Base-by-base conservation (phyloP, 2,797 vertebrate genomes). In the Sarcoramphus papa region DNA sequence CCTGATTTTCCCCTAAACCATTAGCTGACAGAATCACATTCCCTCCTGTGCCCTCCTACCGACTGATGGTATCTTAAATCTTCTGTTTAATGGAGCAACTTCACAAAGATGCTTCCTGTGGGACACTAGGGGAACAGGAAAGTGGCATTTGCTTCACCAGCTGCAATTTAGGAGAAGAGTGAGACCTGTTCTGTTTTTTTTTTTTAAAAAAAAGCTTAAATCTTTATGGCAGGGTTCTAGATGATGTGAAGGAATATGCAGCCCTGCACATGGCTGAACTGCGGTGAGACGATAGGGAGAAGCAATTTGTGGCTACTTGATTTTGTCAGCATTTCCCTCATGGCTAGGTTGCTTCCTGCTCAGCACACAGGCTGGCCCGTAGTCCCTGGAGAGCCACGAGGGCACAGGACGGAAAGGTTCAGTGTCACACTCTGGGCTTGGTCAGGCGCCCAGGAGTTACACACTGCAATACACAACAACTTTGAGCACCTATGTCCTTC, bases 81-180 rank as follows among this genome's bases (percentile, higher is more conserved):
- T 92, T 91, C 57, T 88, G 93, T 81, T 93, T 85, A 94, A 75
- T 75, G 80, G 80, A 92, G 88, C 65, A 93, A 17, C 93, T 95
- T 94, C 70, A 59, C 50, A 2, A 22, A 90, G 92, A 95, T 92
- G 85, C 64, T 77, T 96, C 94, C 94, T 85, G 64, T 65, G 93
- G 94, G 92, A 95, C 48, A 60, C 9, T 23, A 60, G 33, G 31
- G 48, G 73, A 89, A 64, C 9, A 33, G 68, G 53, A 84, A 90
- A 95, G 41, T 16, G 45, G 45, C 35, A 33, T 79, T 91, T 92
- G 74, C 85, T 91, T 91, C 85, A 69, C 24, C 59, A 76, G 81
- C 43, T 89, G 56, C 74, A 81, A 9, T 89, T 87, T 18, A 85
- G 17, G 31, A 75, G 62, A 59, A 45, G n/a, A 87, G 51, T 33